Percentiles rank a stretch among this genome's conserved stretches.
Evolutionary conservation across 2,113 vertebrate genomes (phyloP).

Genomic region (Raja brachyura): DNA sequence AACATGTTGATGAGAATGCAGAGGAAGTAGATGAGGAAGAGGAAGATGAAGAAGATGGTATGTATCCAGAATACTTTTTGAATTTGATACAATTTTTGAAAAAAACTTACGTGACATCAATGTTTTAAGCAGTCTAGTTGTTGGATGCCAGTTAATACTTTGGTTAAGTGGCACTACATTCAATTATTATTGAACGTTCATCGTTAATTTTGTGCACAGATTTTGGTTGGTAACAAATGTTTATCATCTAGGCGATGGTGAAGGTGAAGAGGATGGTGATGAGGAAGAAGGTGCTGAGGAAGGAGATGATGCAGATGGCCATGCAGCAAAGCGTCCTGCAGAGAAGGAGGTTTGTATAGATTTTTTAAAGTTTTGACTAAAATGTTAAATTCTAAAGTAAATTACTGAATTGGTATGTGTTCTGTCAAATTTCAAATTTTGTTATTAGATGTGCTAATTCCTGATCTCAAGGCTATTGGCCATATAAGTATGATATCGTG

Average conservation of each 20-base stretch:
- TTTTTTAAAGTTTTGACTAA: neutral
- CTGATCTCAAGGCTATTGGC: neutral
- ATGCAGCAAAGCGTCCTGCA: conserved; percentile 66
- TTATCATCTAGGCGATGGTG: conserved; percentile 46
- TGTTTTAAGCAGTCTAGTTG: too few species aligned
- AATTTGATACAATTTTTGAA: too few species aligned
- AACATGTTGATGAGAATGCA: conserved; percentile 56
- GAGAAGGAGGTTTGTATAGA: conserved; percentile 58
- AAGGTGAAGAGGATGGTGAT: conserved; percentile 47
- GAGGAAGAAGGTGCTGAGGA: conserved; percentile 50
- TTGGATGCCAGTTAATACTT: neutral
- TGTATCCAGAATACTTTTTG: neutral
- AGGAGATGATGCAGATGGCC: conserved; percentile 52
- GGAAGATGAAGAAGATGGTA: conserved; percentile 44
- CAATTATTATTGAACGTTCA: neutral
- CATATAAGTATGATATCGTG: neutral
- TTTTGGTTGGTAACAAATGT: neutral
- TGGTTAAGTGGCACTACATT: neutral
- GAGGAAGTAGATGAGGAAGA: conserved; percentile 51
- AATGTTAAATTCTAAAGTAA: too few species aligned
- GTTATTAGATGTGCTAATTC: too few species aligned
- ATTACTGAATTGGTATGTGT: neutral
- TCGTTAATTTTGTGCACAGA: neutral
- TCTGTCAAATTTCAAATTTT: neutral
- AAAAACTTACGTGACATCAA: too few species aligned